These are phyloP conservation scores for Philereme vetulata DNA, from an alignment of 2,888 invertebrate genomes.

Conservation along the genomic window DNA sequence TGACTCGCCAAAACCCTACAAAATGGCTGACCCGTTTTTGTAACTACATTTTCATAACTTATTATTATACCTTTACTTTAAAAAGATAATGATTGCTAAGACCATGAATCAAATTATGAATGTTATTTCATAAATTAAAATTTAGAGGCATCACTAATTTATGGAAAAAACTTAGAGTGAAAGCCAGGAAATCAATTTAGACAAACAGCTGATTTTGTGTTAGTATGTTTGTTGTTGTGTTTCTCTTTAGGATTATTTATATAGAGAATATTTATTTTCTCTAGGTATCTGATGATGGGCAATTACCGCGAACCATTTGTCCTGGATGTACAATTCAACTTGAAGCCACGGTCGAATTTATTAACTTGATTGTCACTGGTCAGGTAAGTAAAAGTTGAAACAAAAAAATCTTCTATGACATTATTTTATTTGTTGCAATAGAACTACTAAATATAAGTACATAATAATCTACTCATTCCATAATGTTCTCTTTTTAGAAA, in stretches of 20 bases:
- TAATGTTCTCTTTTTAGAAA: conserved; percentile 62
- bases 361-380: conserved; percentile 88
- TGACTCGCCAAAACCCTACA: conserved; percentile 60
- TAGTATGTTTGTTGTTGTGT: neutral
- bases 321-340: conserved; percentile 90
- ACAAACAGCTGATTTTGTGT: conserved; percentile 21
- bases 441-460: neutral
- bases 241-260: conserved; percentile 80
- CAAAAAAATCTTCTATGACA: neutral
- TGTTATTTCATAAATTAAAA: conserved; percentile 12
- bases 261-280: neutral
- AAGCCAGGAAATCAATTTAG: neutral
- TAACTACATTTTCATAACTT: conserved; percentile 58
- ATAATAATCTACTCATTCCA: neutral
- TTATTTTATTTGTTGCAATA: neutral
- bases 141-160: neutral
- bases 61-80: conserved; percentile 12
- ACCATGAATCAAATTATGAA: conserved; percentile 6
- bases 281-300: conserved; percentile 88
- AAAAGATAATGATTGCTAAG: neutral
- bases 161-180: neutral
- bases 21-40: conserved; percentile 62
- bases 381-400: conserved; percentile 68
- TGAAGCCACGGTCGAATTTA: conserved; percentile 89
- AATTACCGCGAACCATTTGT: conserved; percentile 88